These are phyloP conservation scores for Epinephelus moara DNA, from an alignment of 2,113 vertebrate genomes.

Conservation along the genomic window DNA sequence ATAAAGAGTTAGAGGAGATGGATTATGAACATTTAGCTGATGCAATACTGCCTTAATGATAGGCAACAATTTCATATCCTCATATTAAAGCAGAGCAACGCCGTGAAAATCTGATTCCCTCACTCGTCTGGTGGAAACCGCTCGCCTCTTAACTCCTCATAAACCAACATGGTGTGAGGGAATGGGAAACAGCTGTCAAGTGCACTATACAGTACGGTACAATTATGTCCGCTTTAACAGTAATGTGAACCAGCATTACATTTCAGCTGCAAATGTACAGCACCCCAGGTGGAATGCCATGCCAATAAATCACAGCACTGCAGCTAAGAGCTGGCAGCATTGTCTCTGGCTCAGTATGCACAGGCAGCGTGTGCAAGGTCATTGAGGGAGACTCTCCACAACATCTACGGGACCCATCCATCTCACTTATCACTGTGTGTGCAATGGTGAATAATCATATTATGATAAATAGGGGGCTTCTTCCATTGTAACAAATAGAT, in stretches of 20 bases:
- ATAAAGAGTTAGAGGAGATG: conserved; percentile 19
- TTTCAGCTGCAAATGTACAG: conserved; percentile 64
- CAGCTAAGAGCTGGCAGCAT: conserved; percentile 55
- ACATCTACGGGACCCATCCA: conserved; percentile 69
- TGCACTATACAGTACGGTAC: conserved; percentile 40
- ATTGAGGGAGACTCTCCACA: conserved; percentile 68
- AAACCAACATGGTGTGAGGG: conserved; percentile 44
- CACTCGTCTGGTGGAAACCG: conserved; percentile 23
- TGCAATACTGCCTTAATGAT: conserved; percentile 56
- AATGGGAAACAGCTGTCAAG: conserved; percentile 57
- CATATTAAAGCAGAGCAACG: conserved; percentile 49
- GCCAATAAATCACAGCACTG: conserved; percentile 69
- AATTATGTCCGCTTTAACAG: conserved; percentile 70
- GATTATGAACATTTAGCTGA: conserved; percentile 51
- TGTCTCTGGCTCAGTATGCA: conserved; percentile 65
- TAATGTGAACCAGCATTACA: conserved; percentile 61
- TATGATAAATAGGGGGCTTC: conserved; percentile 74
- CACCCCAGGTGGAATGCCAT: conserved; percentile 26
- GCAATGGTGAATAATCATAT: conserved; percentile 77
- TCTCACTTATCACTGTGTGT: conserved; percentile 82
- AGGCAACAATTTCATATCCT: conserved; percentile 57
- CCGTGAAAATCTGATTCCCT: conserved; percentile 43
- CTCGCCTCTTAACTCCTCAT: conserved; percentile 42
- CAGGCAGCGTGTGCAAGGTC: conserved; percentile 76
- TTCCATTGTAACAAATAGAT: conserved; percentile 67